Base-by-base conservation (phyloP, 2,113 vertebrate genomes). In the Calcarius ornatus region DNA sequence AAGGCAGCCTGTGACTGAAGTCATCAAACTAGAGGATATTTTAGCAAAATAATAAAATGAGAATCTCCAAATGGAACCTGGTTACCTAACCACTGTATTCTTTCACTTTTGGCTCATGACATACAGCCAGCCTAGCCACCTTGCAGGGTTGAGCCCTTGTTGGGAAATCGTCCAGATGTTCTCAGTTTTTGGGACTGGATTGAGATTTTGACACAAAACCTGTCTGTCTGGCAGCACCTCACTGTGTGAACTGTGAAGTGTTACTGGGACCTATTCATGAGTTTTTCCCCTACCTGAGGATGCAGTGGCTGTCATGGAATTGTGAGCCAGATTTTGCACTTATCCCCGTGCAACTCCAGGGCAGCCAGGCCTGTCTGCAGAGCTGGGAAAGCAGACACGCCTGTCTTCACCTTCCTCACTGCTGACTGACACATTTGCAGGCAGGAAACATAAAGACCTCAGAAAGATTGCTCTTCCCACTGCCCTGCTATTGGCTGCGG, bases 11-110 rank as follows among this genome's bases (percentile, higher is more conserved):
- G 19, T 81, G 42, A 84, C 40, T 80, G 56, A 81, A 82, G 50
- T 51, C 43, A 86, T 60, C 19, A 37, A 85, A 69, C 28, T 69
- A 92, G 65, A 90, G 86, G 88, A 86, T 53, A 27, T 66, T 94
- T 90, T 72, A 56, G 2, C 31, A 71, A 93, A 88, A 70, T 60
- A 54, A 59, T 69, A 78, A 95, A 91, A 81, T 25, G 10, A 56
- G 30, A 68, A 27, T 22, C 42, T 83, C 31, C 33, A 54, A 85
- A 76, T 25, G 53, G 28, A 73, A 18, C 21, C 51, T 53, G 9
- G 38, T 81, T 95, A 82, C 54, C 38, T 91, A 85, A 72, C 3
- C 5, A 1, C 37, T 81, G 10, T 70, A 13, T 59, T 86, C 42
- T 57, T 86, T 73, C 42, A 51, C 33, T 80, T 82, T 77, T 53